Conservation (phyloP, 2,113 vertebrate genomes). For the Mirza zaza region DNA sequence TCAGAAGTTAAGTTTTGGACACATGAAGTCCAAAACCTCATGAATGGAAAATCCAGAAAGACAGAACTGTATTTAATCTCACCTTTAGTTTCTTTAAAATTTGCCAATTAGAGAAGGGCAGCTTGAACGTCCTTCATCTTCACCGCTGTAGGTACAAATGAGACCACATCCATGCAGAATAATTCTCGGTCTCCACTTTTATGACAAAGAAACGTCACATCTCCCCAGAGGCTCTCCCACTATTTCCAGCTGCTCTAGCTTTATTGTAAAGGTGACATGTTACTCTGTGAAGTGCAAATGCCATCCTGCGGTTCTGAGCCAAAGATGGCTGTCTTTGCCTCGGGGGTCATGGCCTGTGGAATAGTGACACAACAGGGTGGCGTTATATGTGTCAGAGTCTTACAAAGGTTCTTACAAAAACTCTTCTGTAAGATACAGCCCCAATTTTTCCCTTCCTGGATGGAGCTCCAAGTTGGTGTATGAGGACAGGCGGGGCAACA, state of each 20-base stretch:
- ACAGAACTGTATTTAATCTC: not conserved
- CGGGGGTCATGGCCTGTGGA: not conserved
- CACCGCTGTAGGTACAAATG: not conserved
- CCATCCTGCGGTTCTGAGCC: not conserved
- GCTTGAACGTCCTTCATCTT: not conserved
- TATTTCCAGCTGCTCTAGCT: not conserved
- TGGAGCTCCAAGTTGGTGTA: not conserved
- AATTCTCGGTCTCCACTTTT: not conserved
- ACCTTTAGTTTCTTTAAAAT: not conserved
- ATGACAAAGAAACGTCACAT: not conserved
- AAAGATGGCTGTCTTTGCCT: not conserved
- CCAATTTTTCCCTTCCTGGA: not conserved
- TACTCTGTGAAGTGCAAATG: not conserved
- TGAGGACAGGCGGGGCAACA: not conserved
- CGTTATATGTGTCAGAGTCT: not conserved
- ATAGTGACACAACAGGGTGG: fast-evolving
- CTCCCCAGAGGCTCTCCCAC: too few relatives aligned
- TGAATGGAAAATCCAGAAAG: not conserved
- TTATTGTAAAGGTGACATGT: not conserved
- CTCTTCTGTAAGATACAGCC: not conserved
- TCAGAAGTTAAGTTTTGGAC: not conserved
- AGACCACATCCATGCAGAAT: not conserved
- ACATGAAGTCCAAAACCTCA: not conserved
- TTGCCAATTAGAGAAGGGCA: not conserved
- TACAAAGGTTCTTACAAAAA: not conserved